These are phyloP conservation scores for Percopsis transmontana DNA, from an alignment of 2,113 vertebrate species.

Conservation along the genomic window DNA sequence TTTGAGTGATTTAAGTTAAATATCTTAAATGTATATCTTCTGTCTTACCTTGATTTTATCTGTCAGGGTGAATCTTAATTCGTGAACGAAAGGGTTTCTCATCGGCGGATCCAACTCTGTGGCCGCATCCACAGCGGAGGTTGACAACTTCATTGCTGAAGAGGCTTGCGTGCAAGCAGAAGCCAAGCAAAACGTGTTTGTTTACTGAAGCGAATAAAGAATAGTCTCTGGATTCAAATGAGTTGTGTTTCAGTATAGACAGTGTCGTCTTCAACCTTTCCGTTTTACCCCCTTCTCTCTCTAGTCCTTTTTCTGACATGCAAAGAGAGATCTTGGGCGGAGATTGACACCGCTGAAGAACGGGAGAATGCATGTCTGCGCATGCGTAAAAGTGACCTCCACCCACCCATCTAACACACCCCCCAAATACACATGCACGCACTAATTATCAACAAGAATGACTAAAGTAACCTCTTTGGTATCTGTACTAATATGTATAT, in stretches of 20 bases:
- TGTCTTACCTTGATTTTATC: constrained; percentile 86
- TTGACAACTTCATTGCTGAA: constrained; percentile 76
- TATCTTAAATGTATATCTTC: background rate
- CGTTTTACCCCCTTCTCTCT: background rate
- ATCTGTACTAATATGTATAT: too few relatives aligned
- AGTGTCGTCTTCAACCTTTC: background rate
- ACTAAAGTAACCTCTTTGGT: too few relatives aligned
- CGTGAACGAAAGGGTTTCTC: constrained; percentile 86
- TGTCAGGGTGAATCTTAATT: constrained; percentile 77
- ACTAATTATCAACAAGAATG: too few relatives aligned
- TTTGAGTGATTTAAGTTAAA: background rate
- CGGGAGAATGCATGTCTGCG: background rate
- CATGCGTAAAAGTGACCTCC: background rate
- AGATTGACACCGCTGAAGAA: background rate
- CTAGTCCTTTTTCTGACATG: background rate
- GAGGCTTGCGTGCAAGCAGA: background rate
- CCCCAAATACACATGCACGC: background rate
- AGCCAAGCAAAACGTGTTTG: background rate
- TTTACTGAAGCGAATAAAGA: background rate
- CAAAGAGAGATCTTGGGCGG: background rate
- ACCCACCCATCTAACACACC: background rate
- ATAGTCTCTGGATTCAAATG: background rate
- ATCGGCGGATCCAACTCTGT: constrained; percentile 68
- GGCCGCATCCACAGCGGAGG: constrained; percentile 60
- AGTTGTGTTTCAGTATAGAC: background rate